Percentiles rank a stretch among this genome's conserved stretches.
Evolutionary conservation across 2,797 vertebrate species (phyloP).

Genomic region (Melanotaenia nigrans): DNA sequence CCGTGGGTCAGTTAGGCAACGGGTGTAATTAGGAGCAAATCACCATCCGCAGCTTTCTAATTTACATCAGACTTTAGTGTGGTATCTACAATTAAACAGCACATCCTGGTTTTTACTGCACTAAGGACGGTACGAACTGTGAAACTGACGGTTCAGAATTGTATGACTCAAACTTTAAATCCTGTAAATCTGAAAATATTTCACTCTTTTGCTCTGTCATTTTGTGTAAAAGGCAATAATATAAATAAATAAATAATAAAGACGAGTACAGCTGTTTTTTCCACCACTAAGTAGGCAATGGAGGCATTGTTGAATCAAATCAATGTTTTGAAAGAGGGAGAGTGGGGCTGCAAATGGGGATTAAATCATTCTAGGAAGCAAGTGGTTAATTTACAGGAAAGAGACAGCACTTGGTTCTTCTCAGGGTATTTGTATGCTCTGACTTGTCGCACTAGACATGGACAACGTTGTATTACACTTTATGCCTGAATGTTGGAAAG

Average conservation of each 20-base stretch:
- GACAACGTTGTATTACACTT: too few species aligned
- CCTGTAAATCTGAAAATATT: not conserved
- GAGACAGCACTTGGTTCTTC: not conserved
- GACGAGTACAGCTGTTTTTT: not conserved
- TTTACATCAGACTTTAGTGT: constrained; percentile 31
- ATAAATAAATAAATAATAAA: not conserved
- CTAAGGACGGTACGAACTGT: constrained; percentile 11
- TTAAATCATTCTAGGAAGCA: not conserved
- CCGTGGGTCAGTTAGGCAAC: constrained; percentile 38
- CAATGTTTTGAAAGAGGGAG: not conserved
- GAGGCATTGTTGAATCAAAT: not conserved
- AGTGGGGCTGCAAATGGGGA: not conserved
- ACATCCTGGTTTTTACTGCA: not conserved
- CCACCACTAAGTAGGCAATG: not conserved
- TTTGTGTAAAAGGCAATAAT: not conserved
- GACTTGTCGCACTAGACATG: too few species aligned
- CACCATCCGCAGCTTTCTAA: constrained; percentile 40
- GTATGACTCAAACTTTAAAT: not conserved
- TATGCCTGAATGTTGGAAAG: not conserved
- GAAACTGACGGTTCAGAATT: not conserved
- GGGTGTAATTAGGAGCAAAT: constrained; percentile 54
- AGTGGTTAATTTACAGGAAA: not conserved
- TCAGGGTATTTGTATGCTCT: not conserved
- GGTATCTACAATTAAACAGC: constrained; percentile 7
- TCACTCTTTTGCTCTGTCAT: not conserved